Percentiles rank a stretch among this genome's conserved stretches.
These are phyloP conservation scores for Psittacula cyanocephala DNA, from an alignment of 2,113 vertebrate genomes.

Conservation along the genomic window DNA sequence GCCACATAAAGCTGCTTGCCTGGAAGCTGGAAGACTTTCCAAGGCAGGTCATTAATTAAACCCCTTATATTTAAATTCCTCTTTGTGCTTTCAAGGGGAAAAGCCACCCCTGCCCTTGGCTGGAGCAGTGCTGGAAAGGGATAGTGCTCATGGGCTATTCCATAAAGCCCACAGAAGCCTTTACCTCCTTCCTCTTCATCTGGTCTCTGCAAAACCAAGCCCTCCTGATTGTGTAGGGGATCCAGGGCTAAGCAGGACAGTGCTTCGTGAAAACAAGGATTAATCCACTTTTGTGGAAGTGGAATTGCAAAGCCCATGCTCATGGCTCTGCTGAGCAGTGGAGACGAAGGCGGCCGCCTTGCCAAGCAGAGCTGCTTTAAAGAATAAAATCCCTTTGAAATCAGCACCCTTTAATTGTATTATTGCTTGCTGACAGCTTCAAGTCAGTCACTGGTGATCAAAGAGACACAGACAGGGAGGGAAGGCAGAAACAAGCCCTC, in stretches of 20 bases:
- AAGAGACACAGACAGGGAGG: background rate
- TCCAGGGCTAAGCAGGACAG: background rate
- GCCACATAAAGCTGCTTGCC: background rate
- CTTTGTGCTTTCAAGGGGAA: background rate
- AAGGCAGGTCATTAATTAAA: background rate
- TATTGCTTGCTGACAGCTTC: background rate
- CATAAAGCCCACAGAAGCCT: background rate
- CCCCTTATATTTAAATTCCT: background rate
- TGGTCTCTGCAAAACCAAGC: background rate
- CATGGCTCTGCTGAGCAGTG: background rate
- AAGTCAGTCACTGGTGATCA: slow-evolving; percentile 5
- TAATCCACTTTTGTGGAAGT: background rate
- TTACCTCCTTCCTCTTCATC: background rate
- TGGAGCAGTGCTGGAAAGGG: fast-evolving
- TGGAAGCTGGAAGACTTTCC: background rate
- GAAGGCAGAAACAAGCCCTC: background rate
- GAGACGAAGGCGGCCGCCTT: fast-evolving
- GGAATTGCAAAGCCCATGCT: background rate
- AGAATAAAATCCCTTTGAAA: slow-evolving; percentile 42
- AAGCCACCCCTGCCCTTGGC: background rate
- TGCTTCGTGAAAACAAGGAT: background rate
- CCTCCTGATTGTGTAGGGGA: background rate
- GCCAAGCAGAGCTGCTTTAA: background rate
- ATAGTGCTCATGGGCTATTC: background rate
- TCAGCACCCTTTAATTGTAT: slow-evolving; percentile 46